phyloP scores from a whole-genome alignment of 92 coral and sea anemone genomes.

The Porites divaricata region DNA sequence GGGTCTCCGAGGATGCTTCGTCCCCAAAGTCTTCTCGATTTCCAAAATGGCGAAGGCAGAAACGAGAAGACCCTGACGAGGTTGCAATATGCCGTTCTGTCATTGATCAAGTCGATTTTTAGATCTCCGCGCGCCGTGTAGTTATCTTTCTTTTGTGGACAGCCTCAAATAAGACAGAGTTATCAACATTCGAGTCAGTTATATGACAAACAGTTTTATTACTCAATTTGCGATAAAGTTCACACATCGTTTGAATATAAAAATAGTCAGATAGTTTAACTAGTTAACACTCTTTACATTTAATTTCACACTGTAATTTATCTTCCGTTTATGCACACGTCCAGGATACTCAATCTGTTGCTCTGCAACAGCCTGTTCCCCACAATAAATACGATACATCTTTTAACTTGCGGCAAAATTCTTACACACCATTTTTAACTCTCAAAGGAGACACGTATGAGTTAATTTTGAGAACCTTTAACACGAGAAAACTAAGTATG shows the following conservation, averaged over 20 bases:
- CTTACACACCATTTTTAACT: background rate
- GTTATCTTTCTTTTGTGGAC: too few species aligned
- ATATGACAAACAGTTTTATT: background rate
- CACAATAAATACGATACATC: constrained; percentile 24
- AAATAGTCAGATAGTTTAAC: background rate
- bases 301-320: constrained; percentile 17
- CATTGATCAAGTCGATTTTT: too few species aligned
- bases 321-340: constrained; percentile 28
- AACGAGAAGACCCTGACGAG: too few species aligned
- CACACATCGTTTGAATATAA: constrained; percentile 20
- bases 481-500: background rate
- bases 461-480: background rate
- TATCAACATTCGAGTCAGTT: background rate
- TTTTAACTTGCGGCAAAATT: constrained; percentile 10
- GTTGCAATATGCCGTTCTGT: too few species aligned
- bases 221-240: background rate
- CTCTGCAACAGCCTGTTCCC: constrained; percentile 18
- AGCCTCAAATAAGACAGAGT: background rate
- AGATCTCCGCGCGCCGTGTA: too few species aligned
- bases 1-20: too few species aligned
- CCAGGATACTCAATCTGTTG: background rate
- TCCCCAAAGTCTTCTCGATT: too few species aligned
- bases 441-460: background rate
- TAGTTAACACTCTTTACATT: constrained; percentile 4
- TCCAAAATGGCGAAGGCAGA: too few species aligned